Percentiles rank a stretch among this genome's conserved stretches.
phyloP scores from a whole-genome alignment of 2,797 vertebrate genomes.

The Antennarius maculatus region DNA sequence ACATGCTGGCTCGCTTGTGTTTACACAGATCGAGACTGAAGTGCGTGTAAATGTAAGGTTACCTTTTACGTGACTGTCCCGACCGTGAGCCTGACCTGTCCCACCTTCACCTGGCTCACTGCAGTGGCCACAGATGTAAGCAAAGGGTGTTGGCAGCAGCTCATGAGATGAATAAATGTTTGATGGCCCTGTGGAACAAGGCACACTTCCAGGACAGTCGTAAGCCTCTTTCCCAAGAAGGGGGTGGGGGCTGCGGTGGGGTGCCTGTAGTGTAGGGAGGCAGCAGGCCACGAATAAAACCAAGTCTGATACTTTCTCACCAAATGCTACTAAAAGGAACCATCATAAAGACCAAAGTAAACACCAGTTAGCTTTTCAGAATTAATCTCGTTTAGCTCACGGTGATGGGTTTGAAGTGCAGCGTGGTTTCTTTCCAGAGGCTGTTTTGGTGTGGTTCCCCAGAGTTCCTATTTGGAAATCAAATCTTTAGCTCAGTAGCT shows the following conservation, averaged over 20 bases:
- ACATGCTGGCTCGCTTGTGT: conserved; percentile 20
- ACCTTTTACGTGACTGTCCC: conserved; percentile 41
- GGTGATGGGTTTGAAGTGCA: conserved; percentile 73
- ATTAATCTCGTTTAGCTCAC: conserved; percentile 64
- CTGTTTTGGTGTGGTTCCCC: conserved; percentile 76
- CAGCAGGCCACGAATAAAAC: conserved; percentile 63
- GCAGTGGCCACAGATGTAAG: conserved; percentile 34
- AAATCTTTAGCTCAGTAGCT: conserved; percentile 69
- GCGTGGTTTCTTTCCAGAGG: conserved; percentile 71
- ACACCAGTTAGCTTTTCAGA: conserved; percentile 70
- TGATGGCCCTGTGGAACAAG: conserved; percentile 62
- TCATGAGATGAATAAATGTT: conserved; percentile 66
- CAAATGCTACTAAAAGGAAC: conserved; percentile 73
- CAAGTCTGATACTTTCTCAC: conserved; percentile 74
- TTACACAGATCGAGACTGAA: conserved; percentile 10
- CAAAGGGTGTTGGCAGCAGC: conserved; percentile 51
- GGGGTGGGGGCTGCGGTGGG: conserved; percentile 16
- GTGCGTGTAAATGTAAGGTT: conserved; percentile 25
- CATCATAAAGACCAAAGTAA: conserved; percentile 67
- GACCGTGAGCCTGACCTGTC: conserved; percentile 28
- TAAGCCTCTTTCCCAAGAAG: conserved; percentile 37
- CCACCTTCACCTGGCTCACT: conserved; percentile 9
- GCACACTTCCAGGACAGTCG: conserved; percentile 58
- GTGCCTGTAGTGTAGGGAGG: conserved; percentile 55
- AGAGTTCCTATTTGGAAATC: conserved; percentile 67